These are phyloP conservation scores for Ceratitis capitata DNA, from an alignment of 1,140 invertebrate species.

Conservation along the genomic window DNA sequence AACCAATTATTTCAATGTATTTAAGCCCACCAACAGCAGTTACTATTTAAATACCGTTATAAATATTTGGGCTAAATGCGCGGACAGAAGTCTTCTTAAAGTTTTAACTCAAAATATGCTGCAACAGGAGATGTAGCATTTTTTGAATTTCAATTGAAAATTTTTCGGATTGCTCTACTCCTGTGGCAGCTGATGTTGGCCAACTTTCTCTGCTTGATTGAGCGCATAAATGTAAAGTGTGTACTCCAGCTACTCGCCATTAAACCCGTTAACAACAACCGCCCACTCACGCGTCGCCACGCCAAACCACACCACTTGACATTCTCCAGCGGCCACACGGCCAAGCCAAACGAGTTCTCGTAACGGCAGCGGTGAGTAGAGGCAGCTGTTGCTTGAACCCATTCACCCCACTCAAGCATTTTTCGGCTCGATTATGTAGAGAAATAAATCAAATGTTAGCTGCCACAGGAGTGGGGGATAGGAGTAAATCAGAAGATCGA, in stretches of 20 bases:
- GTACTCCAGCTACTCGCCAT: background rate
- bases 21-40: too few species aligned
- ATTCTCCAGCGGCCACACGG: background rate
- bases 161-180: background rate
- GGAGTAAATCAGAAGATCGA: background rate
- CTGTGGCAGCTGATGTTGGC: background rate
- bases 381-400: background rate
- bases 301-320: background rate
- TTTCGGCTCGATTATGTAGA: background rate
- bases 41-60: too few species aligned
- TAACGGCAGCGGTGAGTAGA: background rate
- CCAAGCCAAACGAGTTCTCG: background rate
- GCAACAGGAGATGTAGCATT: background rate
- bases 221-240: background rate
- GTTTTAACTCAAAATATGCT: background rate
- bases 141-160: background rate
- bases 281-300: background rate
- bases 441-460: background rate
- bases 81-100: too few species aligned
- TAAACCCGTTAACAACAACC: background rate
- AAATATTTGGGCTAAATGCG: too few species aligned
- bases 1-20: too few species aligned
- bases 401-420: too few species aligned
- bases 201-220: conserved; percentile 17
- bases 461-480: background rate